A percentile compares a stretch with the other conserved stretches of the same genome.
Conservation (phyloP, 1,140 invertebrate species). For the Diorhabda carinulata region DNA sequence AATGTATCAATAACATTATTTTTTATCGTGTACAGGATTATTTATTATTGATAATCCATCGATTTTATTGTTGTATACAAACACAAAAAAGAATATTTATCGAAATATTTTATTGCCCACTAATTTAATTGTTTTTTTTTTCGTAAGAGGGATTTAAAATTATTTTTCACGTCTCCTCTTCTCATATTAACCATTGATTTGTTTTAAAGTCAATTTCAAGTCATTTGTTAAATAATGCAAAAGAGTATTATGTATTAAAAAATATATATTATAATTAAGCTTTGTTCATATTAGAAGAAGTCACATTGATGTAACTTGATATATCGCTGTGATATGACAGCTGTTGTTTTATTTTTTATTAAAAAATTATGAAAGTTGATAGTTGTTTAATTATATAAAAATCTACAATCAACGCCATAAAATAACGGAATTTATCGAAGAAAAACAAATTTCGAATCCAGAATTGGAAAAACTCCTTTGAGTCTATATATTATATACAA, state of each 20-base stretch:
- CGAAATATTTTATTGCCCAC: too few species aligned
- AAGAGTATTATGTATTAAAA: conserved; percentile 16
- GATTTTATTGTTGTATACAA: too few species aligned
- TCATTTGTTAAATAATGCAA: conserved; percentile 18
- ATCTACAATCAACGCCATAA: not conserved
- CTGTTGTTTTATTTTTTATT: conserved; percentile 28
- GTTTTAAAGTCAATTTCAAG: conserved; percentile 14
- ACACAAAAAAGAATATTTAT: too few species aligned
- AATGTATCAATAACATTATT: too few species aligned
- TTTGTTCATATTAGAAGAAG: conserved; percentile 12
- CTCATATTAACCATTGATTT: conserved; percentile 7
- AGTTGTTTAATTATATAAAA: conserved; percentile 10
- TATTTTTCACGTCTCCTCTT: not conserved
- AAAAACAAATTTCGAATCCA: not conserved
- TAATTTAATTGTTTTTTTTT: not conserved
- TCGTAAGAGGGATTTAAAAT: not conserved
- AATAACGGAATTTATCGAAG: not conserved
- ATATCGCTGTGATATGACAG: conserved; percentile 22
- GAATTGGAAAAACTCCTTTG: not conserved
- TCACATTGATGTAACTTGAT: conserved; percentile 17
- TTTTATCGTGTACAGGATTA: too few species aligned
- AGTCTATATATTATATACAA: not conserved
- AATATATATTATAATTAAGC: conserved; percentile 15
- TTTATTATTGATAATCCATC: too few species aligned
- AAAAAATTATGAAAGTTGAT: conserved; percentile 11